Percentiles rank a stretch among this genome's conserved stretches.
Evolutionary conservation across 2,113 vertebrate species (phyloP).

Genomic region (Puntigrus tetrazona): DNA sequence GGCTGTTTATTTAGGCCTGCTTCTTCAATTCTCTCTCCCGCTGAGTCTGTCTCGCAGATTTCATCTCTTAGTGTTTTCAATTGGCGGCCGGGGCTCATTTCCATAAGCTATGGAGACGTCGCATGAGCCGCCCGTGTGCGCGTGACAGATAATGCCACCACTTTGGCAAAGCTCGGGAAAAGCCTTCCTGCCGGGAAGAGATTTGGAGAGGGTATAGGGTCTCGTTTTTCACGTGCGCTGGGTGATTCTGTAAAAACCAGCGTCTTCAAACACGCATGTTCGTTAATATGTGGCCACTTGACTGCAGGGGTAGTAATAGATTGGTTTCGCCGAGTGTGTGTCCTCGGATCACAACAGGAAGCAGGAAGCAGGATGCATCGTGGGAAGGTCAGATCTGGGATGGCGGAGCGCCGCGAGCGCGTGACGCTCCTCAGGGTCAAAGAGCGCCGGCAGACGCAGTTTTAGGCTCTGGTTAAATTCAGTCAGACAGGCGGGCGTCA

Average conservation of each 20-base stretch:
- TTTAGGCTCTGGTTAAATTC: constrained; percentile 53
- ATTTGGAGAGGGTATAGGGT: background rate
- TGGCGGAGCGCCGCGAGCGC: constrained; percentile 3
- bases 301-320: background rate
- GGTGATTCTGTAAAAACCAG: background rate
- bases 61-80: constrained; percentile 52
- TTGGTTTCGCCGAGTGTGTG: background rate
- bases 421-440: constrained; percentile 52
- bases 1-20: constrained; percentile 45
- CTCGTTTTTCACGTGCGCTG: background rate
- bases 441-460: constrained; percentile 61
- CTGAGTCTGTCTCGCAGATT: constrained; percentile 48
- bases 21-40: constrained; percentile 38
- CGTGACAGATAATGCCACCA: constrained; percentile 18
- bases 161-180: constrained; percentile 16
- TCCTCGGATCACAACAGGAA: constrained; percentile 20
- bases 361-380: constrained; percentile 8
- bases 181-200: background rate
- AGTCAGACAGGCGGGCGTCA: constrained; percentile 18
- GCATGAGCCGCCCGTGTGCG: constrained; percentile 21
- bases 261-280: background rate
- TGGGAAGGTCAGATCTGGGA: background rate
- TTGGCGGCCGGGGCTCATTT: constrained; percentile 52
- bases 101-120: constrained; percentile 51
- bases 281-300: background rate